Evolutionary conservation across 1,140 invertebrate species (phyloP).

Genomic region (Drosophila micromelanica): DNA sequence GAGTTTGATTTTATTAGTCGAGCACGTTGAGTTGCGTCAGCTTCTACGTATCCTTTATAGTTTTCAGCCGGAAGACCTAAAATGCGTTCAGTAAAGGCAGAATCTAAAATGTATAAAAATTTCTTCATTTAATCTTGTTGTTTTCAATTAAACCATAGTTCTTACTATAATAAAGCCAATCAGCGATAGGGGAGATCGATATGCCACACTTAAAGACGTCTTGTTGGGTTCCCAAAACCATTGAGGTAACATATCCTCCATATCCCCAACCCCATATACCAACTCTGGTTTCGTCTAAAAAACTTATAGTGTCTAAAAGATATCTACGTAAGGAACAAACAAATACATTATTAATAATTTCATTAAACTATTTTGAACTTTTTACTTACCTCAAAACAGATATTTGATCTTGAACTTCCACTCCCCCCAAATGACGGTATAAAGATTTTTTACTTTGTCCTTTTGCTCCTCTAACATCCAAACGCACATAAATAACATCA

Average conservation of each 20-base stretch:
- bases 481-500: conserved; percentile 94
- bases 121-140: not conserved
- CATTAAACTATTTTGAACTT: not conserved
- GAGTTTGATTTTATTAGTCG: conserved; percentile 93
- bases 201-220: conserved; percentile 96
- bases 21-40: conserved; percentile 94
- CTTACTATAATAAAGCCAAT: conserved; percentile 98
- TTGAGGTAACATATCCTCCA: conserved; percentile 95
- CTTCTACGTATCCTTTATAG: conserved; percentile 95
- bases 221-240: conserved; percentile 93
- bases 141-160: not conserved
- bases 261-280: conserved; percentile 99
- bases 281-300: conserved; percentile 93
- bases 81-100: conserved; percentile 96
- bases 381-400: conserved; percentile 89
- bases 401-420: conserved; percentile 95
- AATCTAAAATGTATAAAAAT: conserved; percentile 87
- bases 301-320: conserved; percentile 92
- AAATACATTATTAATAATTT: not conserved
- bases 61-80: conserved; percentile 95
- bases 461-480: conserved; percentile 94
- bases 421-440: conserved; percentile 91
- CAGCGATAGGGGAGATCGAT: conserved; percentile 96
- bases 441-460: conserved; percentile 92
- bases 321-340: conserved; percentile 86